Evolutionary conservation across 2,888 invertebrate genomes (phyloP).

Genomic region (Hecatera dysodea): DNA sequence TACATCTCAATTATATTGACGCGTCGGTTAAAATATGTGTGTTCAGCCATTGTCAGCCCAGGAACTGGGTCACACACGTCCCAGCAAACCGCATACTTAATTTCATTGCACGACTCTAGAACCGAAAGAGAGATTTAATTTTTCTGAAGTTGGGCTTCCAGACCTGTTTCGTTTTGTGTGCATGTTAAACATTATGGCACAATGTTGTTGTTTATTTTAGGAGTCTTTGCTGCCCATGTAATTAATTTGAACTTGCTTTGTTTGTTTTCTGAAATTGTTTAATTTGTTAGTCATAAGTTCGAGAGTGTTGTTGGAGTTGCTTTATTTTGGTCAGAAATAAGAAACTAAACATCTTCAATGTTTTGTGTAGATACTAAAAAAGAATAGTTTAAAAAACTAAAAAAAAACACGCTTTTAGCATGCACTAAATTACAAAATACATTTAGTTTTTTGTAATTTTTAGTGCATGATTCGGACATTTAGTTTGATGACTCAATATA

Average conservation of each 20-base stretch:
- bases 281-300: conserved; percentile 43
- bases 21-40: conserved; percentile 69
- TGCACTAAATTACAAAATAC: no score
- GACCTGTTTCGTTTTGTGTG: conserved; percentile 42
- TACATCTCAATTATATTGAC: conserved; percentile 41
- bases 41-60: conserved; percentile 70
- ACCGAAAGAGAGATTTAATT: conserved; percentile 55
- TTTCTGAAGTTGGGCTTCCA: conserved; percentile 52
- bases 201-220: conserved; percentile 32
- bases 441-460: no score
- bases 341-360: not conserved
- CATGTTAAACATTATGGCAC: conserved; percentile 18
- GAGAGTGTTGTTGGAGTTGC: not conserved
- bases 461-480: no score
- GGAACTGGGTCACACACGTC: conserved; percentile 70
- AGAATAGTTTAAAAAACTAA: no score
- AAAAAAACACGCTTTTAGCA: no score
- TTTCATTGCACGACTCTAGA: conserved; percentile 67
- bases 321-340: conserved; percentile 12
- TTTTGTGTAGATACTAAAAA: not conserved
- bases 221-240: conserved; percentile 20
- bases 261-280: conserved; percentile 44
- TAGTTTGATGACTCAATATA: no score
- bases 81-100: conserved; percentile 70
- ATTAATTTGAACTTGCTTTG: conserved; percentile 41